Base-by-base conservation (phyloP, 1,140 invertebrate genomes). In the Atta colombica region DNA sequence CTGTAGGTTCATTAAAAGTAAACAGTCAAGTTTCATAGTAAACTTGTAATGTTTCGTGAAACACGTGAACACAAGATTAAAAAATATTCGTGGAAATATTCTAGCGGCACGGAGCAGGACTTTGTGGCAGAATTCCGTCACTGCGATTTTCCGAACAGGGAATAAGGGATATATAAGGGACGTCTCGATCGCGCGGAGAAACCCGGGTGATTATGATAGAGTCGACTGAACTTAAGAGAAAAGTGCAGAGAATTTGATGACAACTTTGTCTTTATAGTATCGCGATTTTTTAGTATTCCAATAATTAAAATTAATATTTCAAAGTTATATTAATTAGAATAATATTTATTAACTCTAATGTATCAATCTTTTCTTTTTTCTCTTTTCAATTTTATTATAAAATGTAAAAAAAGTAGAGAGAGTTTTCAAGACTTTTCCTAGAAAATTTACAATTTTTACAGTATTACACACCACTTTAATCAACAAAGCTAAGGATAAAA, bases 41-140 rank as follows among this genome's bases (percentile, higher is more conserved):
- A 21, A 51, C 12, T 66, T 12, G 25, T 63, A 10, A 18, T n/a
- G 6, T 66, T 31, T 78, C 6, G 25, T 14, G 77, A 35, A n/a
- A 25, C 39, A 77, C 39, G 14, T 49, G 66, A 81, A 25, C 25
- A 25, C 25, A 25, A 25, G 31, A 55, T 39, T 14, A 6, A 6
- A 35, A 35, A 35, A 35, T 35, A 35, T 35, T 8, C 39, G 10
- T 31, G 55, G 25, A 45, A 80, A 35, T 25, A 25, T 82, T 61
- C n/a, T 18, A 16, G 21, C 6, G n/a, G 31, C 35, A 45, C 49
- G 65, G 31, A 74, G 8, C 39, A 45, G 39, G 39, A 61, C 18
- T 25, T 60, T 45, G 66, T 25, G 18, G n/a, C 10, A 39, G 8
- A 81, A 81, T 84, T 84, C 69, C 69, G 69, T 60, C 55, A 84